Base-by-base conservation (phyloP, 2,113 vertebrate species). In the Struthidea cinerea region DNA sequence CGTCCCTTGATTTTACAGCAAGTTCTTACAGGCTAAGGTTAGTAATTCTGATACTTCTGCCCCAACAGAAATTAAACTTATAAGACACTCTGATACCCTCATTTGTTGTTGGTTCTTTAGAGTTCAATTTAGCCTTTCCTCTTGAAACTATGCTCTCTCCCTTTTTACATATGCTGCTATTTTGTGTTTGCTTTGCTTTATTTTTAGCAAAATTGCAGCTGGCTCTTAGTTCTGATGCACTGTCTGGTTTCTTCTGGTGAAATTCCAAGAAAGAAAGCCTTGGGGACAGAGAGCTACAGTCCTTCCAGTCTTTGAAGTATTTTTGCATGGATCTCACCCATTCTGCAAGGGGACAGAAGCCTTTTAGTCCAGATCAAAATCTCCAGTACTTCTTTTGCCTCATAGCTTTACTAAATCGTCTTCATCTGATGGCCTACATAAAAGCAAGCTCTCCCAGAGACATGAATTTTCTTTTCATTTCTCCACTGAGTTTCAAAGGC, bases 191-290 rank as follows among this genome's bases (percentile, higher is more conserved):
- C 13, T 73, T 93, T 86, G 24, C 42, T 68, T 77, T 88, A 55
- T 87, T 93, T 94, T 93, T 76, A 93, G 35, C 63, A 93, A 84
- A 83, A 86, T 46, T 83, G 64, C 47, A 67, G 33, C 39, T 92
- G 80, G 16, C 68, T 93, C 41, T 76, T 85, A 33, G 37, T 87
- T 95, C 2, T 56, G 20, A 67, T 67, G 35, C 35, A 64, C 75
- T 88, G 49, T 50, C 55, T 71, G 30, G 17, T 76, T 88, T 83
- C 59, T 88, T 86, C 35, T 93, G 44, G 69, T 89, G 44, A 56
- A 87, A 87, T 61, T 93, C 56, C 69, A 85, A 44, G 46, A 60
- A 91, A 90, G 44, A 37, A 81, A 80, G 35, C 59, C 35, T 20
- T 86, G 23, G 21, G 53, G n/a, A 81, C 59, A 69, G 55, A 85